Evolutionary conservation across 2,797 vertebrate species (phyloP), one percentile per base, ranked within the genome.

Genomic region (Uromys caudimaculatus): DNA sequence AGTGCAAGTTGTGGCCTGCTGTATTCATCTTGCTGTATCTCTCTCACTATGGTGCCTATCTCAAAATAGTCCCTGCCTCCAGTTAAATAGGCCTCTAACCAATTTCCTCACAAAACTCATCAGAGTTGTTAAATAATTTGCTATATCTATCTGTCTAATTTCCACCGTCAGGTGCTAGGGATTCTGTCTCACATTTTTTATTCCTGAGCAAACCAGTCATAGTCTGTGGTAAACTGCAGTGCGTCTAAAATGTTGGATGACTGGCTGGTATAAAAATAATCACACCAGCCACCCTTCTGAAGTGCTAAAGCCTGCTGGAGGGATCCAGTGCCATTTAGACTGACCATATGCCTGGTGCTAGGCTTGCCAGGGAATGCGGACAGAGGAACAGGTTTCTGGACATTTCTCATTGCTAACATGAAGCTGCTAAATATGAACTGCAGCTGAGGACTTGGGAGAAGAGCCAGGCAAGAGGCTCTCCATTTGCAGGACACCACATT

Each of bases 301-400:
- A 38, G 35, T 93, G 79, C 73, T 77, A 91, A 91, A 84, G 50
- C 23, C 86, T 93, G n/a, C 41, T 90, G 83, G 69, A 89, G 41
- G 35, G 21, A 91, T 90, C 75, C 62, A 94, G 16, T 17, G 67
- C 56, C 83, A 56, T 79, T 95, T 50, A 97, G 92, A 95, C 75
- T 87, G 79, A 95, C 60, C 92, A 77, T 87, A 69, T 91, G 82
- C 76, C 91, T 79, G 23, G 58, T 69, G 58, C 44, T 78, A 0
- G 3, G 29, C 69, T 91, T 95, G 90, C 60, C 92, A 94, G 82
- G 3, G 11, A 97, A 92, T 87, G 47, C 54, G 77, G 60, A 75
- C 27, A 23, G 56, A 35, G 69, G 79, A 93, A 60, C 23, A 93
- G 71, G 81, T 96, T 95, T 93, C 83, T 77, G 82, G 82, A 64